Evolutionary conservation across 2,888 invertebrate genomes (phyloP).

Genomic region (Bellardia bayeri): DNA sequence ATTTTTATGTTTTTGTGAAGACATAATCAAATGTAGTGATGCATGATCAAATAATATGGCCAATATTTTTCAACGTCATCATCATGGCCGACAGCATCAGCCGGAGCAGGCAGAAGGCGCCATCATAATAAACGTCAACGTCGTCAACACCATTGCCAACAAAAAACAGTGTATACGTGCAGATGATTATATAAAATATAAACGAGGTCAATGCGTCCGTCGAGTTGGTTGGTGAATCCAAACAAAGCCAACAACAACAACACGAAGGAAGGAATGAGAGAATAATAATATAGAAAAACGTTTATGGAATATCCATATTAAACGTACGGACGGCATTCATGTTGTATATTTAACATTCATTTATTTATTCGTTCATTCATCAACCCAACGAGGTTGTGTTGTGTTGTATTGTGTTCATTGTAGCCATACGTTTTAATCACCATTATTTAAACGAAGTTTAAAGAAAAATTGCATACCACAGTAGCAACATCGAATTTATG

Average conservation of each 20-base stretch:
- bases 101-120: neutral
- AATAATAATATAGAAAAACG: neutral
- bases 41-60: slow-evolving; percentile 38
- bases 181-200: slow-evolving; percentile 42
- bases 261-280: neutral
- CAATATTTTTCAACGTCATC: slow-evolving; percentile 53
- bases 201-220: slow-evolving; percentile 60
- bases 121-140: slow-evolving; percentile 38
- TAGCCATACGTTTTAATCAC: slow-evolving; percentile 50
- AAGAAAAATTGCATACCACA: slow-evolving; percentile 15
- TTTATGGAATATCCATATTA: slow-evolving; percentile 56
- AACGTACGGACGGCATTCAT: slow-evolving; percentile 29
- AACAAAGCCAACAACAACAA: neutral
- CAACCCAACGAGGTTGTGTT: slow-evolving; percentile 19
- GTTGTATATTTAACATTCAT: slow-evolving; percentile 60
- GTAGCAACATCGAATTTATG: slow-evolving; percentile 37
- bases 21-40: slow-evolving; percentile 53
- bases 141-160: slow-evolving; percentile 38
- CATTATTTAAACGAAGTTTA: slow-evolving; percentile 41
- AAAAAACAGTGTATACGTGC: slow-evolving; percentile 22
- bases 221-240: slow-evolving; percentile 46
- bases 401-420: slow-evolving; percentile 36
- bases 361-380: slow-evolving; percentile 57
- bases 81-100: neutral
- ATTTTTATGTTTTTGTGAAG: slow-evolving; percentile 20